Base-by-base conservation (phyloP, 2,888 invertebrate genomes). In the Lordiphosa andalusiaca region DNA sequence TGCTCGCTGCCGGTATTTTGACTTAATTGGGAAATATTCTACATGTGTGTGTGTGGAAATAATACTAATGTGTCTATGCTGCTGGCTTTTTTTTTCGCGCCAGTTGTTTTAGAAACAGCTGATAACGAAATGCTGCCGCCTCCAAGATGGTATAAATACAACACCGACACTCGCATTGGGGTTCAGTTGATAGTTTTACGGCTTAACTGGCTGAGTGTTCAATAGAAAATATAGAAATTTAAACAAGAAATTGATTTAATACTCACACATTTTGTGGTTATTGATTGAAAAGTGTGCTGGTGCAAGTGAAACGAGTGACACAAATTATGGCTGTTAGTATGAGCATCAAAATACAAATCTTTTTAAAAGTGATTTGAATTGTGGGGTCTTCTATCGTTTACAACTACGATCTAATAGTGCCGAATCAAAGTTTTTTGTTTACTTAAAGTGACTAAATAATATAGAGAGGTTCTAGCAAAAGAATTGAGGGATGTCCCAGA, bases 111-210 rank as follows among this genome's bases (percentile, higher is more conserved):
- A 53, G 65, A 58, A 66, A 63, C 69, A 67, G 60, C 66, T 78
- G 75, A 77, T 82, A 77, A 73, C 41, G 68, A 38, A 35, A 33
- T 33, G 39, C 3, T 30, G 30, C 30, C 9, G 30, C 30, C 30
- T 30, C 36, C 48, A 40, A 16, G 47, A 63, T 53, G 64, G 77
- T 86, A 86, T 85, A 85, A 77, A 85, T 82, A 82, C 50, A 56
- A 41, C 57, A 21, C 19, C 25, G 46, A 30, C 35, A 39, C 53
- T 13, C 9, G 57, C 48, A 19, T 52, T 44, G 66, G 25, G 59
- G 58, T 60, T 71, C 71, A 73, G 67, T 85, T 76, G 66, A 67
- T 71, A 72, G 72, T 69, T 73, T 65, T 54, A 44, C 48, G 66
- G 52, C 68, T 60, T 42, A 40, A 49, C 46, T 49, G 49, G 57